phyloP scores from a whole-genome alignment of 2,113 vertebrate species.

The Anolis carolinensis region DNA sequence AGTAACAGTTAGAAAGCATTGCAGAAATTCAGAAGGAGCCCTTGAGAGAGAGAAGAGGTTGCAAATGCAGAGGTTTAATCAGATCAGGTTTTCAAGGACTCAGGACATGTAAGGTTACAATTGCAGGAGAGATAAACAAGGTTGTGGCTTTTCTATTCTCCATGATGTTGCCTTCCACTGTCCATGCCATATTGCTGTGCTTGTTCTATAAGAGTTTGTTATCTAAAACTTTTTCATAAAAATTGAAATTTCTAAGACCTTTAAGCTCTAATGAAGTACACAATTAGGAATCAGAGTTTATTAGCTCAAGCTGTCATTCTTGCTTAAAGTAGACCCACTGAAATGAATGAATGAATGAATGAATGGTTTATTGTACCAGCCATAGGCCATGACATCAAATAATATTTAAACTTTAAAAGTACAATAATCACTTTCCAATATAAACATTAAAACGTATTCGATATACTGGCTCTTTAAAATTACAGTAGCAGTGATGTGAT shows the following conservation, averaged over 20 bases:
- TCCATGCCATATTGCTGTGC: constrained; percentile 37
- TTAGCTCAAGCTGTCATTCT: not conserved
- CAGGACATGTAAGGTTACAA: constrained; percentile 40
- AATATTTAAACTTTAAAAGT: too few relatives aligned
- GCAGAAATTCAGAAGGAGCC: constrained; percentile 5
- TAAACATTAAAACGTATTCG: too few relatives aligned
- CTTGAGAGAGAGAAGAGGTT: not conserved
- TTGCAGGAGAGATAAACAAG: constrained; percentile 27
- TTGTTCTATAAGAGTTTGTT: constrained; percentile 52
- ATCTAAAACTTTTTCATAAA: not conserved
- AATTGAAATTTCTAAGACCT: not conserved
- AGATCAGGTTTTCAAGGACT: constrained; percentile 24
- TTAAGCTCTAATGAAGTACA: not conserved
- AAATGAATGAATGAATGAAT: too few relatives aligned
- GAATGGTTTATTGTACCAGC: too few relatives aligned
- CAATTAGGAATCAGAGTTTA: not conserved
- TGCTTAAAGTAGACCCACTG: not conserved
- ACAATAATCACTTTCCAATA: too few relatives aligned
- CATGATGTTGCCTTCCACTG: constrained; percentile 27
- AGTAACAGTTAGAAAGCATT: not conserved
- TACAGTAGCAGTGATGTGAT: too few relatives aligned
- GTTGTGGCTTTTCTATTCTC: constrained; percentile 46
- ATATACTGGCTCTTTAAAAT: too few relatives aligned
- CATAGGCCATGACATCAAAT: too few relatives aligned
- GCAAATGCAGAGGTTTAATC: not conserved